Conservation (phyloP, 2,113 vertebrate species). For the Fregata magnificens region DNA sequence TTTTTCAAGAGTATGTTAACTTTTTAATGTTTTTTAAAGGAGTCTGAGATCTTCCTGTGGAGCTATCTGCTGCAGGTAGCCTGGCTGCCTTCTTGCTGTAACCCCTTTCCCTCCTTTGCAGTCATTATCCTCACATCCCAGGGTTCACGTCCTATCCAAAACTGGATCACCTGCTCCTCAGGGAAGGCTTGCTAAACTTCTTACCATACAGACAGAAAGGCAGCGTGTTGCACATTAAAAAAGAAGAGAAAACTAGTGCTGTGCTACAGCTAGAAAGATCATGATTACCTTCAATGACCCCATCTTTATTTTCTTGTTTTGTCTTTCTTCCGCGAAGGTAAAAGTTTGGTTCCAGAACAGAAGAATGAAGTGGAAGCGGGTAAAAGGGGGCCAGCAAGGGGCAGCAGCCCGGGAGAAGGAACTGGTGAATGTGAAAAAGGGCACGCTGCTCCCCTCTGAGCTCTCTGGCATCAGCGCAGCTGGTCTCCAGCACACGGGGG, state of each 20-base stretch:
- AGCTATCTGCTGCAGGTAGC: background rate
- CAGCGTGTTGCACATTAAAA: background rate
- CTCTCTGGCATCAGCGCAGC: slow-evolving; percentile 88
- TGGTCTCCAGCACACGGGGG: slow-evolving; percentile 87
- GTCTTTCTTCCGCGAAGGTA: slow-evolving; percentile 76
- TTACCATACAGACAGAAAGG: background rate
- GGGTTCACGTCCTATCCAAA: background rate
- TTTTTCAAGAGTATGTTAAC: background rate
- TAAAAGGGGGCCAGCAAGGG: slow-evolving; percentile 97
- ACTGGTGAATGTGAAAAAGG: slow-evolving; percentile 97
- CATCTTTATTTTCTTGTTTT: background rate
- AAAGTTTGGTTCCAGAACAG: slow-evolving; percentile 99
- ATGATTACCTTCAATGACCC: background rate
- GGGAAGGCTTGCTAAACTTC: background rate
- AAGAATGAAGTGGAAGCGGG: slow-evolving; percentile 98
- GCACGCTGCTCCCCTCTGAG: slow-evolving; percentile 91
- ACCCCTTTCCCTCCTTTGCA: background rate
- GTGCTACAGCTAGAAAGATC: background rate
- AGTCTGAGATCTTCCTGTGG: background rate
- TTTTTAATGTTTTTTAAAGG: background rate
- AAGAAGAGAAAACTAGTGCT: background rate
- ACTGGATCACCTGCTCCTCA: background rate
- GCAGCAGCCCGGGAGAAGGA: slow-evolving; percentile 94
- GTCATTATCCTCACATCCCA: background rate
- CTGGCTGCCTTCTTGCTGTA: background rate